Evolutionary conservation across 2,113 vertebrate genomes (phyloP).

Genomic region (Litocranius walleri): DNA sequence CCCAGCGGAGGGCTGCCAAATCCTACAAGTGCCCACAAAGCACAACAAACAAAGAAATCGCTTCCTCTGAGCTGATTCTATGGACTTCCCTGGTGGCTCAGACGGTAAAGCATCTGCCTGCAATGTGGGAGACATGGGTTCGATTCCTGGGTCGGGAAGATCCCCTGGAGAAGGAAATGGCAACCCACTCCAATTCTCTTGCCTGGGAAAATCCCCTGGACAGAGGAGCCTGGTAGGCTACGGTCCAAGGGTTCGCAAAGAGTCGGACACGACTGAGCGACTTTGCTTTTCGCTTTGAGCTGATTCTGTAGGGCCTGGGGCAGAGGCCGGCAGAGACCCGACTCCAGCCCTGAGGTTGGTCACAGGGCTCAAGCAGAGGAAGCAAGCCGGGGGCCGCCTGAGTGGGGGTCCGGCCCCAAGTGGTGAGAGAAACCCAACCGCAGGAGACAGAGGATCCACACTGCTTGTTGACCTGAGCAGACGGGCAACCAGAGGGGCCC

Average conservation of each 20-base stretch:
- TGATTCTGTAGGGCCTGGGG: background rate
- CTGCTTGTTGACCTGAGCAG: background rate
- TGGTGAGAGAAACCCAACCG: fast-evolving
- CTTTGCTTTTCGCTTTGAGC: background rate
- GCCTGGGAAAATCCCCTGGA: background rate
- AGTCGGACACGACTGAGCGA: background rate
- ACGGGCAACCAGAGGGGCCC: background rate
- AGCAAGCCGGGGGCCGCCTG: background rate
- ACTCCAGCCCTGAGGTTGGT: background rate
- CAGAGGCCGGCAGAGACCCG: fast-evolving
- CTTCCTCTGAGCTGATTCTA: background rate
- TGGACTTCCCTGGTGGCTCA: background rate
- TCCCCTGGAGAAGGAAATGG: background rate
- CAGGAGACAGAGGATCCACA: fast-evolving
- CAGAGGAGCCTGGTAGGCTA: background rate
- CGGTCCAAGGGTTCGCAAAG: background rate
- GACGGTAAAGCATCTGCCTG: background rate
- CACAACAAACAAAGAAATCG: background rate
- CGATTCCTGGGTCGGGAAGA: background rate
- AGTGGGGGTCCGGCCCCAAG: fast-evolving
- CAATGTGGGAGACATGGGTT: fast-evolving
- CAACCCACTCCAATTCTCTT: background rate
- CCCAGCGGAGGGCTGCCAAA: background rate
- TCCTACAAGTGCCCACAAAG: background rate
- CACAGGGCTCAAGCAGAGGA: background rate